phyloP scores from a whole-genome alignment of 92 coral and sea anemone genomes.

The Epizoanthus fatuus region DNA sequence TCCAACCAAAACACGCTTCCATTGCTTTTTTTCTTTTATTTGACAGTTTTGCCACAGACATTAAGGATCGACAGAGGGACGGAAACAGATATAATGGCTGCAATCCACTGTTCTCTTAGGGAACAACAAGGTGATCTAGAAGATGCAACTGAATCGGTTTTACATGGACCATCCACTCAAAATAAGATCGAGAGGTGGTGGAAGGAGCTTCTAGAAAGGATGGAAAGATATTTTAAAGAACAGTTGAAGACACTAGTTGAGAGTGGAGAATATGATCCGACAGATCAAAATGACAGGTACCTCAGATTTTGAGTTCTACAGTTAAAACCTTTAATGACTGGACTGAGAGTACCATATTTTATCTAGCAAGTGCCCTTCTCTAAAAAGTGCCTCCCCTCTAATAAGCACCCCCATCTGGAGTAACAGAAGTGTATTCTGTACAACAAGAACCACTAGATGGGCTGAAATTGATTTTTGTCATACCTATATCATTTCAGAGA shows the following conservation, averaged over 20 bases:
- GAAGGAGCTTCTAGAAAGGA: slow-evolving; percentile 60
- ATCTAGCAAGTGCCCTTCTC: background rate
- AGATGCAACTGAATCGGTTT: slow-evolving; percentile 57
- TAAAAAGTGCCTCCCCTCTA: slow-evolving; percentile 15
- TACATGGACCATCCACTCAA: slow-evolving; percentile 75
- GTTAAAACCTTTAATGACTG: background rate
- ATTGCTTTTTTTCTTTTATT: slow-evolving; percentile 9
- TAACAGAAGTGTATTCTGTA: background rate
- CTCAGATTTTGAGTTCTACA: slow-evolving; percentile 19
- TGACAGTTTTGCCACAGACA: slow-evolving; percentile 62
- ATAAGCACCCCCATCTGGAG: background rate
- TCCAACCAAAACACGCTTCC: background rate
- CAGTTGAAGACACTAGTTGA: slow-evolving; percentile 66
- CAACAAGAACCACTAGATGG: slow-evolving; percentile 11
- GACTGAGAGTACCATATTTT: slow-evolving; percentile 18
- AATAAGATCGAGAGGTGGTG: slow-evolving; percentile 74
- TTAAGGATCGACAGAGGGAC: slow-evolving; percentile 72
- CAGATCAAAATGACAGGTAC: slow-evolving; percentile 79
- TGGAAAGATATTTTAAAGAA: slow-evolving; percentile 72
- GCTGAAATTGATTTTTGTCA: background rate
- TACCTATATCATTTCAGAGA: too few species aligned
- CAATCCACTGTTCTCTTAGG: slow-evolving; percentile 66
- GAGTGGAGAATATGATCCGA: slow-evolving; percentile 72
- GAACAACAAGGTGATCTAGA: slow-evolving; percentile 60
- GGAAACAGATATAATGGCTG: slow-evolving; percentile 69